Evolutionary conservation across 2,797 vertebrate species (phyloP), one percentile per base, ranked within the genome.

Genomic region (Epinephelus malabaricus): DNA sequence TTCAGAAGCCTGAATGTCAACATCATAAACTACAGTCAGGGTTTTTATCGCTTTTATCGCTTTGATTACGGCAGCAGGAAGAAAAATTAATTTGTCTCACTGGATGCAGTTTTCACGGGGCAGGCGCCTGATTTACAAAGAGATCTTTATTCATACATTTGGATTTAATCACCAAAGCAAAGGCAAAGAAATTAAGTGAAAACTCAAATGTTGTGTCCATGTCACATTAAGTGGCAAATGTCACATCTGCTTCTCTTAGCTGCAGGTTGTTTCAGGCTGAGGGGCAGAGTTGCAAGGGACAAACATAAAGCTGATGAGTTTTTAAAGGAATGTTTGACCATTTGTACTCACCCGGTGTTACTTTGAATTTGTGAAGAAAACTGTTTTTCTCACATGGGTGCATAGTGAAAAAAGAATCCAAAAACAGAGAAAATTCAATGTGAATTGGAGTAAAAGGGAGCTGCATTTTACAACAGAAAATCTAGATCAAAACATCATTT

Each of bases 41-140:
- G 34, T 0, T 74, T 86, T 73, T 47, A 76, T 63, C 27, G 38
- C 18, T 74, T 86, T 73, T 47, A 76, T 63, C 27, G 38, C 18
- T 1, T 47, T 3, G 4, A 74, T 79, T 56, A 63, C 76, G 68
- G 25, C 66, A 65, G 63, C 67, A 27, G 34, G 54, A 74, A 43
- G 13, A 61, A 5, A 12, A 81, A 83, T 70, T 17, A 13, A 83
- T 81, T 82, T 73, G 43, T n/a, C 65, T 65, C 11, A 61, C 62
- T 30, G 2, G 7, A 50, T 6, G n/a, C 53, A 69, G 45, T 62
- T 74, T 63, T 76, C 61, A 71, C 2, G 0, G 50, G 23, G 38
- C 30, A 19, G 60, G 65, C 5, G 19, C 30, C 46, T 59, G 25
- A 25, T 74, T 69, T 70, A 69, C 19, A 63, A 60, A 69, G 56